These are phyloP conservation scores for Imbricaverruca yamaguchii DNA, from an alignment of 2,888 invertebrate genomes.

Conservation along the genomic window DNA sequence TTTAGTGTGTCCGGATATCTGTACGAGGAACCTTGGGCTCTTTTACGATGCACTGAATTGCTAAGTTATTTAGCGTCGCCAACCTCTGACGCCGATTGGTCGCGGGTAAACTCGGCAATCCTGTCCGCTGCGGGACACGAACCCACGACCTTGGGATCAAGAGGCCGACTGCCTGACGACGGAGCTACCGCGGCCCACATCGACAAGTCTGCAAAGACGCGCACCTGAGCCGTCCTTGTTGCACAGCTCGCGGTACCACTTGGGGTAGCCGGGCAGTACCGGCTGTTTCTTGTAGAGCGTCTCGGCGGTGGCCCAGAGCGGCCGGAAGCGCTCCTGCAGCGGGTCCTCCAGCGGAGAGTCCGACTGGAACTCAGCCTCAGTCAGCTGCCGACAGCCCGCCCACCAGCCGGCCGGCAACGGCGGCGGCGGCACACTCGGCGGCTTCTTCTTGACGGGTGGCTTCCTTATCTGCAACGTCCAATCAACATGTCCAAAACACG, in stretches of 20 bases:
- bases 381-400: not conserved
- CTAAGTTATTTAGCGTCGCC: too few relatives aligned
- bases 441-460: constrained; percentile 32
- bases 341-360: constrained; percentile 15
- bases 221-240: constrained; percentile 27
- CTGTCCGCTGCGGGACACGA: too few relatives aligned
- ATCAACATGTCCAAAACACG: too few relatives aligned
- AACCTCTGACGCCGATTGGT: too few relatives aligned
- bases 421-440: constrained; percentile 24
- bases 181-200: too few relatives aligned
- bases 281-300: constrained; percentile 59
- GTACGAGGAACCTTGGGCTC: too few relatives aligned
- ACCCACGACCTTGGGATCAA: too few relatives aligned
- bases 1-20: too few relatives aligned
- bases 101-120: too few relatives aligned
- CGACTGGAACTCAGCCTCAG: constrained; percentile 31
- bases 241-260: constrained; percentile 87
- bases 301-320: constrained; percentile 53
- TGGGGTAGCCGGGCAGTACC: constrained; percentile 78
- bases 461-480: not conserved
- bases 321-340: constrained; percentile 52
- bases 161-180: too few relatives aligned
- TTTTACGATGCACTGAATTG: too few relatives aligned
- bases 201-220: too few relatives aligned
- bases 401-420: not conserved